Base-by-base conservation (phyloP, 2,888 invertebrate genomes). In the Lacanobia oleracea region DNA sequence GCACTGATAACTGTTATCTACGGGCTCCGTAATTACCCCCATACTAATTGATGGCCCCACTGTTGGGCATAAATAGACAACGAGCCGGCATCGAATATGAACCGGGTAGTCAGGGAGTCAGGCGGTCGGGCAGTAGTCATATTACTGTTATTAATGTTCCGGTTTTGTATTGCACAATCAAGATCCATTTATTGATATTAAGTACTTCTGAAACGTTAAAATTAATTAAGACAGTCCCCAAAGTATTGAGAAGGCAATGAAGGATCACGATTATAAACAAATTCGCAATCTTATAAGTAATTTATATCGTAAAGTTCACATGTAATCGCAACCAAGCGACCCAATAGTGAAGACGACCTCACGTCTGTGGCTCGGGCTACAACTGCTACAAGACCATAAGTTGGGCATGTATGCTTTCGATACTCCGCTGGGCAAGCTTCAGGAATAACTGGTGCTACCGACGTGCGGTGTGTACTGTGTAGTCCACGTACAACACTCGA, bases 1-100 rank as follows among this genome's bases (percentile, higher is more conserved):
- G 77, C 65, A 65, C 56, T 86, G 86, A 86, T 86, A 83, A 81
- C 60, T 53, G 73, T 84, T 83, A 86, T 83, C 86, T 84, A 78
- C 63, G 85, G 65, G 82, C 71, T 69, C 66, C 40, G 82, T 86
- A 86, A 84, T 86, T 84, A 84, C 75, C 71, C 33, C 67, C 51
- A 23, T 23, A 37, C 67, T 75, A 84, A 72, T 72, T 81, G 72
- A 81, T 81, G 63, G 53, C 50, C 48, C 10, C 33, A 50, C 1
- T 65, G 16, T 77, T 57, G 57, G 40, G 12, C 21, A 45, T 45
- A 50, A 50, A 63, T 71, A 56, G 54, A 23, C 59, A 51, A 43
- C 10, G 43, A 69, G 27, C 43, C 43, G 43, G 23, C 9, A 27
- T 27, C 50, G 27, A 8, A 12, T 16, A 1, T 21, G 8, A 14